Base-by-base conservation (phyloP, 1,140 invertebrate species). In the Bicyclus anynana region DNA sequence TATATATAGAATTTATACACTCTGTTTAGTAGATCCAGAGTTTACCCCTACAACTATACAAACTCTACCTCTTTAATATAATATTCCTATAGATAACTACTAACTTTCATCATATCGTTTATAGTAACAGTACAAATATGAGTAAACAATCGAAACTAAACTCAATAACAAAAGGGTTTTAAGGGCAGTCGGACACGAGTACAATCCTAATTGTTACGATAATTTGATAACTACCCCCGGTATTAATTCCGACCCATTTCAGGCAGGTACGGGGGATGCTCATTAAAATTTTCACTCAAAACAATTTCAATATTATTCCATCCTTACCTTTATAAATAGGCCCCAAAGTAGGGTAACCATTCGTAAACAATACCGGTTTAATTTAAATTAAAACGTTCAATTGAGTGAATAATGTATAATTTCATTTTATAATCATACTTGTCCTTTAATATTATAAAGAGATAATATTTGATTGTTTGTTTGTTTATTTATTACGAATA, bases 251-350 rank as follows among this genome's bases (percentile, higher is more conserved):
- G 74, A 80, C 72, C 71, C 65, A 69, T 76, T 72, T 75, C 78
- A 76, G 75, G 72, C 73, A 72, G 66, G 53, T 64, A 66, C 65
- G 47, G 62, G 61, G 64, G 66, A 60, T 40, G 68, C 67, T 80
- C 78, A 81, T 84, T 81, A 84, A 81, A 84, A 84, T 44, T 78
- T 80, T 80, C 77, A 72, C 80, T 81, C 69, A 78, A 77, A 80
- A 80, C 72, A 80, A 78, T 81, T 74, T 84, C 62, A 78, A 72
- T 76, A 73, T 76, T 74, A 44, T 70, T 65, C 63, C 29, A 18
- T 27, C 63, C 29, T 26, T 20, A 59, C 47, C 40, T 44, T 44
- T 44, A 20, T 20, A 44, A 44, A 44, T 20, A 44, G 40, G 40
- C 17, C 33, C 21, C 16, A 6, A 18, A 16, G 26, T 49, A 49